These are phyloP conservation scores for Eubasilissa splendida DNA, from an alignment of 2,888 invertebrate species.

Conservation along the genomic window DNA sequence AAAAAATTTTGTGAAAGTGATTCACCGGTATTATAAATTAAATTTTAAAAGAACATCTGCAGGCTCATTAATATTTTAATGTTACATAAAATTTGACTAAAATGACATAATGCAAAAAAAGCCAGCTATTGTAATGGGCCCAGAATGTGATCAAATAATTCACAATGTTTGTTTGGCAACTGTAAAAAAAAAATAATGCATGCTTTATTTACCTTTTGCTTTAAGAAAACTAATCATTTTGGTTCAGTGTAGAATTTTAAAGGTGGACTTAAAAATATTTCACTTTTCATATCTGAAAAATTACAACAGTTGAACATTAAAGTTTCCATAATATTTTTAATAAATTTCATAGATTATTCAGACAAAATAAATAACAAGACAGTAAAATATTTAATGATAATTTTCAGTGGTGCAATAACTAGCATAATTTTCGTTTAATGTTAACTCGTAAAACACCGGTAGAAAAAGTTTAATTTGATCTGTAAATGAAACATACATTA, in stretches of 20 bases:
- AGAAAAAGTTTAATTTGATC: neutral
- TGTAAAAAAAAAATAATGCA: neutral
- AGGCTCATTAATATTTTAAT: neutral
- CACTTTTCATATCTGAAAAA: neutral
- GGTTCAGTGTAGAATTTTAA: neutral
- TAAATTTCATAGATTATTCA: slow-evolving; percentile 29
- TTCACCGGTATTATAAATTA: neutral
- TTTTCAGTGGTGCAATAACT: too few species aligned
- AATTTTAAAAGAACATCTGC: too few species aligned
- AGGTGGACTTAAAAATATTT: neutral
- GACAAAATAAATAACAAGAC: slow-evolving; percentile 47
- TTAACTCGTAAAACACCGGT: too few species aligned
- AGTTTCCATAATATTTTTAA: neutral
- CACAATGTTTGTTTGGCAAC: neutral
- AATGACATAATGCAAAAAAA: too few species aligned
- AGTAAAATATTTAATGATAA: neutral
- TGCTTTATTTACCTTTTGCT: too few species aligned
- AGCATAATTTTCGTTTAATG: too few species aligned
- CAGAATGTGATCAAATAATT: too few species aligned
- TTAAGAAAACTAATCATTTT: neutral
- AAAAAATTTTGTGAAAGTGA: neutral
- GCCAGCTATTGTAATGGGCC: too few species aligned
- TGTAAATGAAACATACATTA: neutral
- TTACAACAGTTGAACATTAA: too few species aligned
- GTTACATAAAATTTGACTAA: neutral